Evolutionary conservation across 1,140 invertebrate genomes (phyloP).

Genomic region (Drosophila mojavensis): DNA sequence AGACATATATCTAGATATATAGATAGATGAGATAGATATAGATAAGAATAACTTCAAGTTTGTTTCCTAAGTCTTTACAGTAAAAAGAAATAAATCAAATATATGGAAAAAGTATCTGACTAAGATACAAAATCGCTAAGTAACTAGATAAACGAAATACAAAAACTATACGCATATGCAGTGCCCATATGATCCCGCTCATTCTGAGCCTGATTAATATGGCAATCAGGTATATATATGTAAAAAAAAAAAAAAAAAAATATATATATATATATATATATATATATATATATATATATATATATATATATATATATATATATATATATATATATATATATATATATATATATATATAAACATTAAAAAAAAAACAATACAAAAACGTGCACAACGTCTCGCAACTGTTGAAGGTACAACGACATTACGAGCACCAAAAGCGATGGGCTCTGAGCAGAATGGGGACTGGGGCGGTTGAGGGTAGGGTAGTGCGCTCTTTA

Average conservation of each 20-base stretch:
- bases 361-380: slow-evolving; percentile 10
- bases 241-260: slow-evolving; percentile 6
- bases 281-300: too few species aligned
- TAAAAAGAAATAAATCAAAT: slow-evolving; percentile 1
- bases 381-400: slow-evolving; percentile 46
- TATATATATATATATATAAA: too few species aligned
- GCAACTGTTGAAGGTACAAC: slow-evolving; percentile 48
- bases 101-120: slow-evolving; percentile 5
- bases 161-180: slow-evolving; percentile 7
- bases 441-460: not conserved
- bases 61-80: slow-evolving; percentile 55
- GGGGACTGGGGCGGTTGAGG: not conserved
- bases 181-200: slow-evolving; percentile 32
- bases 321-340: too few species aligned
- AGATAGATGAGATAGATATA: not conserved
- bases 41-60: slow-evolving; percentile 37
- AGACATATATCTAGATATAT: not conserved
- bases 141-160: not conserved
- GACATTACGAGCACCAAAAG: slow-evolving; percentile 28
- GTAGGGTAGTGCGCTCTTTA: slow-evolving; percentile 53
- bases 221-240: slow-evolving; percentile 52
- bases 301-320: too few species aligned
- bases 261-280: too few species aligned
- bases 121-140: slow-evolving; percentile 11
- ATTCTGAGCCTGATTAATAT: slow-evolving; percentile 75